These are phyloP conservation scores for Epizoanthus illoricatus DNA, from an alignment of 92 coral and sea anemone genomes.

Conservation along the genomic window DNA sequence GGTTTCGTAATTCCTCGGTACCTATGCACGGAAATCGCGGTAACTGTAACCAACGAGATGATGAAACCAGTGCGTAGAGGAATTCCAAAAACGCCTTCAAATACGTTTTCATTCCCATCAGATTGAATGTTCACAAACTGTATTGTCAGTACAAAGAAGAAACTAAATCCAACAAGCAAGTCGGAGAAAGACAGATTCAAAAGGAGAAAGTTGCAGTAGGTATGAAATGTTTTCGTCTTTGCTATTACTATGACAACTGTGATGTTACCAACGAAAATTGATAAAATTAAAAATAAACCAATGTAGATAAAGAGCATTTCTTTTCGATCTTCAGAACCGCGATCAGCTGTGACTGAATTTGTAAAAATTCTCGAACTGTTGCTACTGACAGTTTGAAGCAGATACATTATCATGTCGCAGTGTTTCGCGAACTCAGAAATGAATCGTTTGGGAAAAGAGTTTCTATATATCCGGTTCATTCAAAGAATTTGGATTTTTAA, in stretches of 20 bases:
- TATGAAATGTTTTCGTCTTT: too few relatives aligned
- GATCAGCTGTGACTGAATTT: too few relatives aligned
- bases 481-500: too few relatives aligned
- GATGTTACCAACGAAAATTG: not conserved
- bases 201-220: too few relatives aligned
- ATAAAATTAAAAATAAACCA: not conserved
- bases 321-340: not conserved
- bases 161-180: too few relatives aligned
- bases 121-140: too few relatives aligned
- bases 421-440: not conserved
- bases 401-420: not conserved
- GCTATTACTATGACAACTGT: too few relatives aligned
- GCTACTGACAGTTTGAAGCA: not conserved
- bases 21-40: slow-evolving; percentile 38
- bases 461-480: too few relatives aligned
- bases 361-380: not conserved
- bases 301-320: not conserved
- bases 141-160: too few relatives aligned
- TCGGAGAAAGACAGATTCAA: too few relatives aligned
- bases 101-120: not conserved
- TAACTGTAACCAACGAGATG: slow-evolving; percentile 35
- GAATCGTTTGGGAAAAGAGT: too few relatives aligned
- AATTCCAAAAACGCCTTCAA: not conserved
- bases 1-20: slow-evolving; percentile 37
- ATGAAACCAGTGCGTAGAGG: not conserved